Percentiles rank a stretch among this genome's conserved stretches.
Conservation (phyloP, 2,113 vertebrate genomes). For the Dolichotis patagonum region DNA sequence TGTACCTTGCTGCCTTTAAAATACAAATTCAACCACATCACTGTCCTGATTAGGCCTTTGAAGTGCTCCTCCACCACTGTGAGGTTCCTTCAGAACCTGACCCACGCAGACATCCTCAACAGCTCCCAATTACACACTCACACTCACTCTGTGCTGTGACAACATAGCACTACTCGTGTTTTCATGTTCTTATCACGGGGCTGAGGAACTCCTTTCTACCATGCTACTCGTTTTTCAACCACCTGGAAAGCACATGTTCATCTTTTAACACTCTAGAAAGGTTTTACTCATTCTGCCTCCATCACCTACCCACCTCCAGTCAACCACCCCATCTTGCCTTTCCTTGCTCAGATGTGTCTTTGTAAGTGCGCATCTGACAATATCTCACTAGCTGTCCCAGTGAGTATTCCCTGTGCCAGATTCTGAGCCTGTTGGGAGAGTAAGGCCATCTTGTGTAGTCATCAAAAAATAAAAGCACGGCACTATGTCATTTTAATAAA, state of each 20-base stretch:
- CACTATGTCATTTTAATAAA: background rate
- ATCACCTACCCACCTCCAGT: background rate
- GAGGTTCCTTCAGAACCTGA: background rate
- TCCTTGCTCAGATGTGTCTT: background rate
- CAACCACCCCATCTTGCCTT: background rate
- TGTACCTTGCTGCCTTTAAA: background rate
- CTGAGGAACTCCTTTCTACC: background rate
- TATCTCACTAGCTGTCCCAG: background rate
- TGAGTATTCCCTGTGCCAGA: background rate
- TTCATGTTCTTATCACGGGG: background rate
- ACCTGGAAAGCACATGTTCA: background rate
- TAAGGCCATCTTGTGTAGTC: background rate
- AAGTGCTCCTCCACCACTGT: background rate
- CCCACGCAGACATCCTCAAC: background rate
- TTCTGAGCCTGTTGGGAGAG: background rate
- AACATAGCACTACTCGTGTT: background rate
- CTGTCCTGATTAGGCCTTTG: background rate
- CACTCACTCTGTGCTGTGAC: background rate
- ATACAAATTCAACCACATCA: background rate
- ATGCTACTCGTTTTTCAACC: background rate
- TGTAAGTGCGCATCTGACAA: background rate
- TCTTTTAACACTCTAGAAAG: background rate
- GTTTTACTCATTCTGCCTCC: background rate
- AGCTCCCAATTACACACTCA: background rate
- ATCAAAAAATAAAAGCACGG: background rate